Evolutionary conservation across 1,140 invertebrate species (phyloP), one percentile per base, ranked within the genome.

Genomic region (Eumeta japonica): DNA sequence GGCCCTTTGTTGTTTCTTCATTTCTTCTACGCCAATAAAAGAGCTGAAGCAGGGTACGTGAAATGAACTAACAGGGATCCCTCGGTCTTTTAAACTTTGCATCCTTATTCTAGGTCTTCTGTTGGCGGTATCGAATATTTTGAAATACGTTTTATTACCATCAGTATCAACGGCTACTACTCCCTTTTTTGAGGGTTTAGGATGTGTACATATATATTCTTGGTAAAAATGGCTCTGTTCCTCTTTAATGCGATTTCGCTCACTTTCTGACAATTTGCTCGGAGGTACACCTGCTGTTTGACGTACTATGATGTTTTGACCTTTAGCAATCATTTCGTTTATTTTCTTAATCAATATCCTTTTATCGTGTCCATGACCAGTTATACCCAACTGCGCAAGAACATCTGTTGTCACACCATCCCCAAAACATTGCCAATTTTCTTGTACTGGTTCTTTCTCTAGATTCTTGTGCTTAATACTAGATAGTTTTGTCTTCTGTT

Each of bases 31-130:
- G 40, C 54, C 59, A 11, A 70, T 58, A 35, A 66, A 70, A n/a
- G 68, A 73, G 40, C 54, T 42, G 33, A 65, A 68, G 43, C 68
- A 70, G 10, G 65, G 68, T 16, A 61, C 49, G 41, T 73, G 68
- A 35, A 70, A 73, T 10, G 62, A 62, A 36, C 65, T 70, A 13
- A 70, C 16, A 48, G 63, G 70, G 28, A 62, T 64, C 5, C 68
- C 65, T 20, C 56, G 55, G 4, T 49, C 28, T 19, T 46, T 39
- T 20, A 70, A 44, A 37, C 37, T 32, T 3, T 42, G 28, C 5
- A 70, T 18, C 16, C 68, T 55, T 15, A 62, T 35, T n/a, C 52
- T 51, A 3, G 60, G 53, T 11, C 62, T 57, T 33, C 28, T 52
- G 37, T 62, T 67, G 36, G 50, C 49, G 20, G 16, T 37, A n/a